Evolutionary conservation across 2,113 vertebrate species (phyloP).

Genomic region (Strigops habroptila): DNA sequence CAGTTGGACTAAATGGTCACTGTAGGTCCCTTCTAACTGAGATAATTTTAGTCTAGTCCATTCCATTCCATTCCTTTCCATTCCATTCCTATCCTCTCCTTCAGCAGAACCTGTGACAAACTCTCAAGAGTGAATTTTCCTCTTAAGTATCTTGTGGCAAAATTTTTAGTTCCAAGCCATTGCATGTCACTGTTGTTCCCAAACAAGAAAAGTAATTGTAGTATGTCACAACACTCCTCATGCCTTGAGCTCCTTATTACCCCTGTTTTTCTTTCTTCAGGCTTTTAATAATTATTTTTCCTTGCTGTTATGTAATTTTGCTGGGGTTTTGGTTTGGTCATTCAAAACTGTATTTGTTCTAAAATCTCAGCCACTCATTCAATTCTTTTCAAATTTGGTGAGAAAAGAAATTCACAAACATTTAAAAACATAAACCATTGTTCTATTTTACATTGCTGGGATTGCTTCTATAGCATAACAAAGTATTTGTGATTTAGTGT

Average conservation of each 20-base stretch:
- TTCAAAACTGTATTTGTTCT: background rate
- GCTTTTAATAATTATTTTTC: background rate
- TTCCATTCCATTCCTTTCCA: background rate
- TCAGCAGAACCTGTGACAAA: background rate
- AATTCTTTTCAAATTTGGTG: background rate
- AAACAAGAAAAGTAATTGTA: background rate
- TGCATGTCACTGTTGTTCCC: background rate
- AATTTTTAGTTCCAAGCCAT: background rate
- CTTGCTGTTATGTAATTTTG: background rate
- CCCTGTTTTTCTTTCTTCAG: background rate
- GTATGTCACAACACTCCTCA: background rate
- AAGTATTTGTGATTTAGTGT: background rate
- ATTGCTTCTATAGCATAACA: background rate
- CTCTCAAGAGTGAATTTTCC: background rate
- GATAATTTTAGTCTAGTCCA: too few species aligned
- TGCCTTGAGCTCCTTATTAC: background rate
- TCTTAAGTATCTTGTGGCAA: background rate
- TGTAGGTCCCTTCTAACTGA: background rate
- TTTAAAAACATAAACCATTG: background rate
- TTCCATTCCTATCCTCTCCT: background rate
- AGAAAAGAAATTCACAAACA: background rate
- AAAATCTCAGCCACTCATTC: background rate
- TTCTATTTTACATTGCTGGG: background rate
- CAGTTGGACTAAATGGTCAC: background rate
- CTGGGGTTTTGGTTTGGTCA: background rate